Base-by-base conservation (phyloP, 2,888 invertebrate species). In the Fragum sueziense region DNA sequence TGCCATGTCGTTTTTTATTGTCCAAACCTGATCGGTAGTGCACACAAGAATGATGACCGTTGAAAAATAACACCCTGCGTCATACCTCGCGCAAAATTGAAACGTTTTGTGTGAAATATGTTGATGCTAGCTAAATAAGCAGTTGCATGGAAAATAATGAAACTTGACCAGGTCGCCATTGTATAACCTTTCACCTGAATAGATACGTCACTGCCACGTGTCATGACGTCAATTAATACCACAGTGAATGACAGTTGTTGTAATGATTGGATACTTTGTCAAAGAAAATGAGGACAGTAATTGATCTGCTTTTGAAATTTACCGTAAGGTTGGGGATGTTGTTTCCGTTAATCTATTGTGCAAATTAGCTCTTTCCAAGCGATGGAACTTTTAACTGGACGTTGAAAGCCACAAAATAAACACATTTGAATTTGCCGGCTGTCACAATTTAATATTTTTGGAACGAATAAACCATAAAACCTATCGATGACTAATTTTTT, bases 141-240 rank as follows among this genome's bases (percentile, higher is more conserved):
- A 65, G 65, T 65, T 65, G 65, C 65, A 65, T 41, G 37, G 37
- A 65, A 65, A 65, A 65, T 41, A 41, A 33, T 20, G 74, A 47
- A 61, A 69, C 29, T 29, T 61, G 74, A 69, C 74, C 69, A 31
- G 74, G 29, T 34, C 51, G 31, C 74, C 33, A 74, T 74, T 74
- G 74, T 74, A 22, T 62, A 82, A 75, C 82, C 72, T 76, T 77
- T 82, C 78, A 82, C 82, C 82, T 72, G 65, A 47, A 65, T 72
- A 52, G 52, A 81, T 81, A 81, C 81, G 81, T 81, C 81, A 82
- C 75, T 82, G 82, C 78, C 82, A 82, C 79, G 82, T 82, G 82
- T 79, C 82, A 82, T 37, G 62, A 37, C 74, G 74, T 52, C 65
- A 54, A 70, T 70, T 52, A 54, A 34, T 52, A 51, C 68, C 22